Conservation (phyloP, 2,113 vertebrate genomes). For the Clarias batrachus region DNA sequence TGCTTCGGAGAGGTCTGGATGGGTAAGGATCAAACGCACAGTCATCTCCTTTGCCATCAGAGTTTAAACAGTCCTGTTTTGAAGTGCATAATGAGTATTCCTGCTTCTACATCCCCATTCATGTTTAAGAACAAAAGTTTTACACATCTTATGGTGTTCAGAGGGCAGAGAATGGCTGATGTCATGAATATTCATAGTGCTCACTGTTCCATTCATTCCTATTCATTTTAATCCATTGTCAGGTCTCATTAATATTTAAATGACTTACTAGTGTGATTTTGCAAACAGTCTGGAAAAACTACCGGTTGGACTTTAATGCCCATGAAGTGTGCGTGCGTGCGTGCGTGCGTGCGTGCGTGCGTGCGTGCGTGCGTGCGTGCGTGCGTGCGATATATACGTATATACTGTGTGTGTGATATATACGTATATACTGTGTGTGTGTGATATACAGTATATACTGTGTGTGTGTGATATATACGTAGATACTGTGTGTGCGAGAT, state of each 20-base stretch:
- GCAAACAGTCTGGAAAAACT: not conserved
- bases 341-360: too few relatives aligned
- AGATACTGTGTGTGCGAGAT: too few relatives aligned
- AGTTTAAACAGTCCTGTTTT: not conserved
- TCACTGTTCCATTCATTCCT: not conserved
- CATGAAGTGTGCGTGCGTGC: too few relatives aligned
- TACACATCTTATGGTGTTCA: not conserved
- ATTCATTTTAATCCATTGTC: not conserved
- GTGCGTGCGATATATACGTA: too few relatives aligned
- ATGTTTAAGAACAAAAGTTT: constrained; percentile 10
- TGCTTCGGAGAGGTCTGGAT: constrained; percentile 99
- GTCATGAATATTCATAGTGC: constrained; percentile 4
- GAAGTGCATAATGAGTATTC: not conserved
- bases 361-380: too few relatives aligned
- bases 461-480: too few relatives aligned
- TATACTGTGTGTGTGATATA: too few relatives aligned
- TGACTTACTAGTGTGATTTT: not conserved
- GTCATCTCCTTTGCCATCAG: not conserved
- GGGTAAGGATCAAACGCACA: constrained; percentile 78
- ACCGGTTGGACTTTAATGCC: not conserved
- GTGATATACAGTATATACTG: too few relatives aligned
- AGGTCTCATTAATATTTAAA: constrained; percentile 4
- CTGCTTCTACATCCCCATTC: not conserved
- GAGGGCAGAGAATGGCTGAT: not conserved
- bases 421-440: too few relatives aligned